phyloP scores from a whole-genome alignment of 2,113 vertebrate species.

The Psettodes erumei region DNA sequence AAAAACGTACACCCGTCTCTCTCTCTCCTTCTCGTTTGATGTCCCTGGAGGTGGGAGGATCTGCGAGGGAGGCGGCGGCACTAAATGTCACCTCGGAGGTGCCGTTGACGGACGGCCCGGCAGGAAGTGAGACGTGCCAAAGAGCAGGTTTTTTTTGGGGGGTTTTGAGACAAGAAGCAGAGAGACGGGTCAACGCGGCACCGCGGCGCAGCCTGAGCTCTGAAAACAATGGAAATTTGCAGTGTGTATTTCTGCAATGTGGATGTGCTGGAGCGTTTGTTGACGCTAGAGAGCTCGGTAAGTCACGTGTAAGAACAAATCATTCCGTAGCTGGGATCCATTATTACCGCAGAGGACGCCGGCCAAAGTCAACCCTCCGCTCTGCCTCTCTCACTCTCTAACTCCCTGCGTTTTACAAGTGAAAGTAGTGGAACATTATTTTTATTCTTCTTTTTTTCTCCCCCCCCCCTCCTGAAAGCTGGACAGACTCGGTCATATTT shows the following conservation, averaged over 20 bases:
- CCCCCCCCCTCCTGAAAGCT: slow-evolving; percentile 29
- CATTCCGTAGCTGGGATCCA: slow-evolving; percentile 77
- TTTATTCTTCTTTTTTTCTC: slow-evolving; percentile 37
- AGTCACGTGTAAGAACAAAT: slow-evolving; percentile 79
- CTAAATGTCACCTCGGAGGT: slow-evolving; percentile 55
- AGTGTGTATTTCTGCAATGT: slow-evolving; percentile 56
- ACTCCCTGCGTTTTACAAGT: slow-evolving; percentile 71
- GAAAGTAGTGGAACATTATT: slow-evolving; percentile 70
- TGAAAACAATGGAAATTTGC: slow-evolving; percentile 64
- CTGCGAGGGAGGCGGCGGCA: slow-evolving; percentile 33
- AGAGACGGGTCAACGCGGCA: slow-evolving; percentile 25
- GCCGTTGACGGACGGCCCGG: slow-evolving; percentile 53
- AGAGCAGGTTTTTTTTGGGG: slow-evolving; percentile 25
- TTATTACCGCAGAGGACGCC: slow-evolving; percentile 69
- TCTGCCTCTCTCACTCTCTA: slow-evolving; percentile 46
- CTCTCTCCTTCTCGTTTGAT: slow-evolving; percentile 48
- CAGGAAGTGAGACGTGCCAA: slow-evolving; percentile 47
- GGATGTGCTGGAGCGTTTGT: slow-evolving; percentile 62
- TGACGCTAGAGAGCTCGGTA: slow-evolving; percentile 61
- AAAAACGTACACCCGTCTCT: slow-evolving; percentile 29
- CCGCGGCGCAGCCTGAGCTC: slow-evolving; percentile 31
- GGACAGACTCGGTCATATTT: slow-evolving; percentile 67
- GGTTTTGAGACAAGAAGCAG: slow-evolving; percentile 17
- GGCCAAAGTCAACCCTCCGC: slow-evolving; percentile 76
- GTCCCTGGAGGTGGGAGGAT: slow-evolving; percentile 50